Conservation (phyloP, 1,140 invertebrate species). For the Drosophila dunni region DNA sequence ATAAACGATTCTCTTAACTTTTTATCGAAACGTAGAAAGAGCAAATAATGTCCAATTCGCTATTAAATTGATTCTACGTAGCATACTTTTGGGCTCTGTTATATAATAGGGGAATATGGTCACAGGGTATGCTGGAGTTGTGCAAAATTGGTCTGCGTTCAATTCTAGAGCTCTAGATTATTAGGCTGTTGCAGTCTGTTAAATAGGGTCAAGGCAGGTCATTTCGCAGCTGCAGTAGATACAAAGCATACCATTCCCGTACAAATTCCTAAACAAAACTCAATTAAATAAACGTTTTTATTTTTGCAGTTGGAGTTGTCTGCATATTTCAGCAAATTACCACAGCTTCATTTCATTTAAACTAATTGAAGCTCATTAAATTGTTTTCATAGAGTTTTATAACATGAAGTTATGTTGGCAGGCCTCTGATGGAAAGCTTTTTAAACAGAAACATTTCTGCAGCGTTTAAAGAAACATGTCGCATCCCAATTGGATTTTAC, state of each 20-base stretch:
- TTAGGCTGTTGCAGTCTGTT: background rate
- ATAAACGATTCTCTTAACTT: too few relatives aligned
- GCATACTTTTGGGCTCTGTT: constrained; percentile 32
- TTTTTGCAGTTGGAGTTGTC: constrained; percentile 20
- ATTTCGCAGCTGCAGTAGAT: constrained; percentile 2
- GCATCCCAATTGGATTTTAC: constrained; percentile 13
- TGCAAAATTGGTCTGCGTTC: too few relatives aligned
- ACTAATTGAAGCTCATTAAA: constrained; percentile 64
- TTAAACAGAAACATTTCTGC: constrained; percentile 14
- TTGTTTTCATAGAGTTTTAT: constrained; percentile 34
- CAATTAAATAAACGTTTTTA: constrained; percentile 61
- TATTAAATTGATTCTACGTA: background rate
- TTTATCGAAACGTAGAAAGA: too few relatives aligned
- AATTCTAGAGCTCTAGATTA: background rate
- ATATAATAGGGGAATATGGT: background rate
- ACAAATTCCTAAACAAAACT: constrained; percentile 42
- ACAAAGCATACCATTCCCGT: background rate
- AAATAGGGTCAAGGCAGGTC: background rate
- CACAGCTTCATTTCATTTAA: constrained; percentile 56
- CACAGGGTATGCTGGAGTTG: background rate
- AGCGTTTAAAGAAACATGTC: constrained; percentile 38
- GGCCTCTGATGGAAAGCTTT: constrained; percentile 18
- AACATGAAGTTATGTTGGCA: constrained; percentile 45
- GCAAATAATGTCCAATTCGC: too few relatives aligned
- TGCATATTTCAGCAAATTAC: constrained; percentile 45